Conservation (phyloP, 2,113 vertebrate genomes). For the Sinocyclocheilus grahami region DNA sequence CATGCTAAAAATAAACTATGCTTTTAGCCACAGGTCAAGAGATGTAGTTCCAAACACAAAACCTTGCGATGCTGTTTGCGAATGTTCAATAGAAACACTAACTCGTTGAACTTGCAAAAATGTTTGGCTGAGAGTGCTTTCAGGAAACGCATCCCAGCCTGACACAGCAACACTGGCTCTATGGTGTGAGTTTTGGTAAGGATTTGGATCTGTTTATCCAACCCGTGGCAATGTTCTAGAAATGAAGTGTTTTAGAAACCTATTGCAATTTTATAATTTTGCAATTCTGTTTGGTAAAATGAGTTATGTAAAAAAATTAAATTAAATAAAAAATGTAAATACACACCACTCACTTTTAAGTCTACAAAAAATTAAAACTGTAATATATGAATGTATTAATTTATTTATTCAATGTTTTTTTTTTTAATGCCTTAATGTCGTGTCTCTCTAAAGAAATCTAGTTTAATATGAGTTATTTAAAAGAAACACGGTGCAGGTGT, state of each 20-base stretch:
- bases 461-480: neutral
- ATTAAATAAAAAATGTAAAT: too few species aligned
- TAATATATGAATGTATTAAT: neutral
- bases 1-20: too few species aligned
- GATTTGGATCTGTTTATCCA: neutral
- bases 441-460: neutral
- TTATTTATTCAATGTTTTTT: neutral
- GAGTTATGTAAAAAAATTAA: neutral
- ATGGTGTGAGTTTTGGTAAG: neutral
- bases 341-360: neutral
- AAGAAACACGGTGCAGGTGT: neutral
- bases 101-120: neutral
- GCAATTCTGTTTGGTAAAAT: neutral
- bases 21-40: too few species aligned
- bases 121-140: neutral
- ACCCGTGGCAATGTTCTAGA: neutral
- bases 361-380: neutral
- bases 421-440: neutral
- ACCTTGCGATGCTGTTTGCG: neutral
- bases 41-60: too few species aligned
- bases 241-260: neutral
- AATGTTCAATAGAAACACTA: neutral
- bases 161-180: neutral
- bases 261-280: neutral
- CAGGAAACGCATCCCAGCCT: neutral